Evolutionary conservation across 2,888 invertebrate genomes (phyloP), one percentile per base, ranked within the genome.

Genomic region (Penaeus monodon): DNA sequence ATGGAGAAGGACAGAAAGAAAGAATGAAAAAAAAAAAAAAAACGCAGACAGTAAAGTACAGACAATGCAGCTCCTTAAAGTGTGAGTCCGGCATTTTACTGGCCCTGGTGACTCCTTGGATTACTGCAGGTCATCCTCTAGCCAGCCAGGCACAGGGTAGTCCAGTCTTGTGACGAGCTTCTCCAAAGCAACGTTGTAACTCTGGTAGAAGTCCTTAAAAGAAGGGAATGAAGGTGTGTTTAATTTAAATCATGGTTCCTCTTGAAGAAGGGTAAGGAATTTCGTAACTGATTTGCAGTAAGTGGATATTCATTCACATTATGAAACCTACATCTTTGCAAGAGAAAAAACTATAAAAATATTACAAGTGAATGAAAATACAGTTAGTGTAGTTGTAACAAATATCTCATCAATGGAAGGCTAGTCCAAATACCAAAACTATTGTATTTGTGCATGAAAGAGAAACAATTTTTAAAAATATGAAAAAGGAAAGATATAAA

Each of bases 131-230:
- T 88, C 84, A 38, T 88, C 84, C 66, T 84, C 84, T n/a, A 88
- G 84, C 88, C 88, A 88, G n/a, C 74, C 49, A 57, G 84, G 88
- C 22, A 88, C 88, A 24, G 88, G 84, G 81, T 88, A 88, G 65
- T 88, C 81, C 20, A 88, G 84, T 7, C 84, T n/a, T 20, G 88
- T 88, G n/a, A 88, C 33, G 57, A 88, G 84, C 65, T 88, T 88
- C 81, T 88, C 88, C 77, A 88, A 81, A 22, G 81, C 88, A n/a
- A 88, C 79, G 57, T 84, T 88, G 84, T 88, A 84, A 17, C 80
- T 79, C 66, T 88, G 88, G 68, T 88, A 88, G 84, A 76, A 88
- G 24, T 88, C 88, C 88, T 88, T 84, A n/a, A 6, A 1, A 63
- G 44, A 77, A n/a, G 44, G 27, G 63, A 17, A 57, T 76, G 57